Conservation (phyloP, 1,140 invertebrate genomes). For the Triops cancriformis region DNA sequence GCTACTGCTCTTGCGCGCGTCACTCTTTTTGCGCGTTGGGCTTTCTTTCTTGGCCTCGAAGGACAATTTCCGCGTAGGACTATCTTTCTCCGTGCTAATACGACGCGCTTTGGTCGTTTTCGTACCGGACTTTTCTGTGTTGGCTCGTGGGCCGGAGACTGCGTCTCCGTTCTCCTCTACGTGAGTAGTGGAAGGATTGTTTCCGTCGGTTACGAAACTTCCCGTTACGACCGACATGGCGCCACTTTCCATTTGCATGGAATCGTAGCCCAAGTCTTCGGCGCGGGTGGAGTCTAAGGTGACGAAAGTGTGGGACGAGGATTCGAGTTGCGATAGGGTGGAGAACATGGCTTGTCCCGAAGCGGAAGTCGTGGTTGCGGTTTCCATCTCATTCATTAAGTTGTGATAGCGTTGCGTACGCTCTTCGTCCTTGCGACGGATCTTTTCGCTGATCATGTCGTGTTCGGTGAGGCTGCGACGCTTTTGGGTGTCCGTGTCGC, state of each 20-base stretch:
- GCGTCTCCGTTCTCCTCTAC: not conserved
- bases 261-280: not conserved
- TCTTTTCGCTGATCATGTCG: constrained; percentile 22
- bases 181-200: not conserved
- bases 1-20: constrained; percentile 23
- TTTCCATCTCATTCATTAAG: constrained; percentile 24
- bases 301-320: not conserved
- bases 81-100: not conserved
- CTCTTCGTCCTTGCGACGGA: constrained; percentile 25
- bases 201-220: not conserved
- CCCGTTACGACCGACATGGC: not conserved
- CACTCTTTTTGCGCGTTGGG: constrained; percentile 22
- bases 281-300: not conserved
- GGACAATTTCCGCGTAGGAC: not conserved
- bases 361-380: not conserved
- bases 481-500: not conserved
- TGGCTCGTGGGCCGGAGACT: not conserved
- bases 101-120: constrained; percentile 23
- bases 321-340: not conserved
- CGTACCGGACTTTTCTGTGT: not conserved
- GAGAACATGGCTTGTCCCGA: not conserved
- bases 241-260: not conserved
- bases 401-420: constrained; percentile 27
- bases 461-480: not conserved
- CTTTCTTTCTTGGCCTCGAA: not conserved